phyloP scores from a whole-genome alignment of 2,797 vertebrate species.

The Macropus fuliginosus region DNA sequence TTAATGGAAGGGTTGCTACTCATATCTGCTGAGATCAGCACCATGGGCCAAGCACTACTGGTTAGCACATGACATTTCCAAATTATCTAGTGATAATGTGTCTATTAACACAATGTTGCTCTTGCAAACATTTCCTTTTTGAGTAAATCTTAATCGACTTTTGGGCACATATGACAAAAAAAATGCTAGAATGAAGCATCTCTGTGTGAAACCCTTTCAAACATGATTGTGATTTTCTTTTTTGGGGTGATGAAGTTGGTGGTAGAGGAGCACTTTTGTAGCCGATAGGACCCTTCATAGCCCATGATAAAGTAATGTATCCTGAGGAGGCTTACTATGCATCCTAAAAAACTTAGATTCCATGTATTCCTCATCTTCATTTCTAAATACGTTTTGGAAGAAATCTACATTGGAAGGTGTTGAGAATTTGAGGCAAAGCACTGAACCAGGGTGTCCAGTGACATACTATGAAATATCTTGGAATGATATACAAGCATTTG shows the following conservation, averaged over 20 bases:
- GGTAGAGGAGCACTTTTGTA: neutral
- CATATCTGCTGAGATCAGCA: slow-evolving; percentile 19
- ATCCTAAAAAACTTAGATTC: slow-evolving; percentile 1
- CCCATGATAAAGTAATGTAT: slow-evolving; percentile 40
- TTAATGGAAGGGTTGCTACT: slow-evolving; percentile 15
- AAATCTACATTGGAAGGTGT: slow-evolving; percentile 14
- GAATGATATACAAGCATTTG: slow-evolving; percentile 70
- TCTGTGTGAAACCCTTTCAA: neutral
- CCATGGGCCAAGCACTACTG: neutral
- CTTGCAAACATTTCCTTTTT: slow-evolving; percentile 24
- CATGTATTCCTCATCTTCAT: slow-evolving; percentile 38
- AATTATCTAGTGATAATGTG: slow-evolving; percentile 12
- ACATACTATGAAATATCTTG: slow-evolving; percentile 75
- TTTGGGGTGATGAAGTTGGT: neutral
- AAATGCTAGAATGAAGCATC: neutral
- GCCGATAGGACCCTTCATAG: neutral
- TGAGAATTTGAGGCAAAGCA: neutral
- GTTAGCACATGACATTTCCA: neutral
- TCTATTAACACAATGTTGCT: neutral
- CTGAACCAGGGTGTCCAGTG: slow-evolving; percentile 54
- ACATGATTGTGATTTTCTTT: neutral
- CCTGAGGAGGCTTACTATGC: neutral
- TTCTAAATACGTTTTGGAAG: slow-evolving; percentile 33
- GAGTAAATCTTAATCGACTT: slow-evolving; percentile 15
- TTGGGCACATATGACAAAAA: slow-evolving; percentile 7